Base-by-base conservation (phyloP, 2,113 vertebrate genomes). In the Lepisosteus oculatus region DNA sequence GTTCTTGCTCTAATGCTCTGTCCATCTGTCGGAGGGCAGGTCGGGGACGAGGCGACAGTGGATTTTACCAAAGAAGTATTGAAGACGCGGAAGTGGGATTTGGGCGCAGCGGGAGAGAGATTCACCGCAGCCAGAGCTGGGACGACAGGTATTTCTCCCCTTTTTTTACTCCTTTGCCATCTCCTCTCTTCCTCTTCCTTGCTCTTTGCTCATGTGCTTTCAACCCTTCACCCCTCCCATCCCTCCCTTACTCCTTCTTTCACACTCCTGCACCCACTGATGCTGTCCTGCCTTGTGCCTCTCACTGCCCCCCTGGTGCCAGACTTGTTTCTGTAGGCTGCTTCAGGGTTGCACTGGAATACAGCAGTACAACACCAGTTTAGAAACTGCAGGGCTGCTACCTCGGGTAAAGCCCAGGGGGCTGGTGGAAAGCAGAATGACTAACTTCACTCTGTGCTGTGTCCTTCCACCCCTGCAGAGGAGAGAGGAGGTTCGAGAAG, bases 41-140 rank as follows among this genome's bases (percentile, higher is more conserved):
- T 51, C 91, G 95, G 13, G 95, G 95, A 47, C 90, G 95, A 3
- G 95, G 93, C n/a, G 95, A 97, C 76, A 84, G 92, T 69, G 92
- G 92, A 83, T 94, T 95, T 90, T 96, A 95, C 94, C 94, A 95
- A 93, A 95, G 95, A 93, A 94, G 93, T 92, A 87, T 92, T 74
- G 95, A 97, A 76, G 95, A 96, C 14, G 76, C 77, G 0, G 95
- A 97, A 41, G 91, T 92, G 57, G 90, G 92, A 8, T 96, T 97
- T 14, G 87, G 92, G 54, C 92, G 95, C 15, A 89, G 86, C 3
- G 90, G 85, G 42, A 85, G 94, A 70, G 95, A 96, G 83, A 97
- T 97, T 63, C 93, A 96, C 78, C 92, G 95, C 51, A 96, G 95
- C 85, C 95, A 97, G 87, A 97, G 95, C 79, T 97, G 95, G 95